Percentiles rank a stretch among this genome's conserved stretches.
These are phyloP conservation scores for Galaxea fascicularis DNA, from an alignment of 92 coral and sea anemone species.

Conservation along the genomic window DNA sequence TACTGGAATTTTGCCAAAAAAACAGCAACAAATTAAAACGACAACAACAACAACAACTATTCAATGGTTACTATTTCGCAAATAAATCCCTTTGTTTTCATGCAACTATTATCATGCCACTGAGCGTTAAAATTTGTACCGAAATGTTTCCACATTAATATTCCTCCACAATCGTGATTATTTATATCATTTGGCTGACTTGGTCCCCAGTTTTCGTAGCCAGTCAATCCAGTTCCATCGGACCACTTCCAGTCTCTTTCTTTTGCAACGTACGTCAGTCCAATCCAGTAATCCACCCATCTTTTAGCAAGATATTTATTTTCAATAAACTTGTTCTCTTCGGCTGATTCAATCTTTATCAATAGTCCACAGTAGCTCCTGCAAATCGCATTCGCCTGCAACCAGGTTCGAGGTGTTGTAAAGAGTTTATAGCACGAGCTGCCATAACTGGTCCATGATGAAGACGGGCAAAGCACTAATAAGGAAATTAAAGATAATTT, in stretches of 20 bases:
- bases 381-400: neutral
- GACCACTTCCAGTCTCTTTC: slow-evolving; percentile 30
- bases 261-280: neutral
- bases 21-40: too few relatives aligned
- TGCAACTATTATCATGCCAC: slow-evolving; percentile 8
- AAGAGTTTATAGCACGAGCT: slow-evolving; percentile 14
- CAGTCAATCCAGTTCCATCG: neutral
- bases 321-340: slow-evolving; percentile 9
- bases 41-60: too few relatives aligned
- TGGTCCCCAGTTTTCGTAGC: neutral
- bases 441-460: neutral
- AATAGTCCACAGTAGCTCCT: neutral
- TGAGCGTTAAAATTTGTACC: neutral
- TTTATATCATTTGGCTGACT: neutral
- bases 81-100: neutral
- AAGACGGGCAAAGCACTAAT: too few relatives aligned
- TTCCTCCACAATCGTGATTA: slow-evolving; percentile 1
- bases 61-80: slow-evolving; percentile 19
- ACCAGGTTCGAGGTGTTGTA: neutral
- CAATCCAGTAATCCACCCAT: slow-evolving; percentile 19
- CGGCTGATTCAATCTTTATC: slow-evolving; percentile 26
- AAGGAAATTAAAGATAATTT: too few relatives aligned
- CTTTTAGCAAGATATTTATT: neutral
- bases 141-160: neutral
- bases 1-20: too few relatives aligned